phyloP scores from a whole-genome alignment of 1,140 invertebrate genomes.

The Lepidotrigona ventralis region DNA sequence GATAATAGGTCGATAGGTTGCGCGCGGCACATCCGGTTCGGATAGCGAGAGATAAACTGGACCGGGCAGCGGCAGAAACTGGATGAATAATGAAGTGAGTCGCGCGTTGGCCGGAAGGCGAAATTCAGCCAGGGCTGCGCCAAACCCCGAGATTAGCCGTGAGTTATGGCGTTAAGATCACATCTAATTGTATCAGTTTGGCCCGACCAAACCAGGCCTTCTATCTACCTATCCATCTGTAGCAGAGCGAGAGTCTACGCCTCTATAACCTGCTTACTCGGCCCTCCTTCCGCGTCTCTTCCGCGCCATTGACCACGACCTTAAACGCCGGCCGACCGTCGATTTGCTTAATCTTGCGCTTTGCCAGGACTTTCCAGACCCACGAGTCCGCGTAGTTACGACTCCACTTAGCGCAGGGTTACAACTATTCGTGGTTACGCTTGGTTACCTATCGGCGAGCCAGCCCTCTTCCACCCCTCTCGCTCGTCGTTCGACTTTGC shows the following conservation, averaged over 20 bases:
- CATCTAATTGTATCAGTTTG: constrained; percentile 80
- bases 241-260: constrained; percentile 50
- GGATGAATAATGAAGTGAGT: constrained; percentile 80
- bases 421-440: constrained; percentile 54
- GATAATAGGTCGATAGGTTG: constrained; percentile 67
- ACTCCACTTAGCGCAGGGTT: constrained; percentile 52
- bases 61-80: constrained; percentile 62
- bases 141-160: constrained; percentile 77
- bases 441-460: constrained; percentile 54
- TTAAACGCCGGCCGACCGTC: constrained; percentile 66
- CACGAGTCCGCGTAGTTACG: constrained; percentile 52
- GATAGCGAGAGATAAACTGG: constrained; percentile 70
- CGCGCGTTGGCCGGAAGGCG: constrained; percentile 75
- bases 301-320: constrained; percentile 77
- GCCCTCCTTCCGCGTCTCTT: constrained; percentile 71
- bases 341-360: constrained; percentile 69
- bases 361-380: constrained; percentile 64
- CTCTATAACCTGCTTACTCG: constrained; percentile 76
- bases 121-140: constrained; percentile 64
- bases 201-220: constrained; percentile 65
- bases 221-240: constrained; percentile 76
- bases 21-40: constrained; percentile 71
- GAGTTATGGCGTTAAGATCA: constrained; percentile 80
- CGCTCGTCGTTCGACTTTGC: background rate
- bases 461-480: background rate